A percentile compares a stretch with the other conserved stretches of the same genome.
Evolutionary conservation across 2,797 vertebrate species (phyloP).

Genomic region (Pogonophryne albipinna): DNA sequence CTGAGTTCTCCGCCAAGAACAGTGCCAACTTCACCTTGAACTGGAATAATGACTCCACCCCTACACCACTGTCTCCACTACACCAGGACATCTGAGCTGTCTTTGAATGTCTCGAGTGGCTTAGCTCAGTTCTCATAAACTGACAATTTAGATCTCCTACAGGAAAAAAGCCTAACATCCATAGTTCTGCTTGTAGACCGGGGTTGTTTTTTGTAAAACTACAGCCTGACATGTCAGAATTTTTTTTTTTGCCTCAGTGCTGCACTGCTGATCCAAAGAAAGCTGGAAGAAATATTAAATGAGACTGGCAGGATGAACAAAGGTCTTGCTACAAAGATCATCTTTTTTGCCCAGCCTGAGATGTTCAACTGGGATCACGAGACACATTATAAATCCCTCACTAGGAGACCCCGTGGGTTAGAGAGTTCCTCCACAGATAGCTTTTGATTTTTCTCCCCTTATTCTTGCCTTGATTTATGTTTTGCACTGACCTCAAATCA

Average conservation of each 20-base stretch:
- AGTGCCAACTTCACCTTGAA: slow-evolving; percentile 45
- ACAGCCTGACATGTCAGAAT: not conserved
- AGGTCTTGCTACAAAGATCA: slow-evolving; percentile 36
- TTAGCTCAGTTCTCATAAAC: slow-evolving; percentile 15
- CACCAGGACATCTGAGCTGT: slow-evolving; percentile 41
- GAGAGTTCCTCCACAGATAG: slow-evolving; percentile 28
- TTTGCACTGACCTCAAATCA: slow-evolving; percentile 34
- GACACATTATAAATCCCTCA: slow-evolving; percentile 25
- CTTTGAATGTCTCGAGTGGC: slow-evolving; percentile 8
- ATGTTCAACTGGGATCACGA: slow-evolving; percentile 22
- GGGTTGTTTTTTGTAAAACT: slow-evolving; percentile 16
- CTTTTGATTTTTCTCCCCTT: slow-evolving; percentile 35
- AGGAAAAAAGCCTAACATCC: slow-evolving; percentile 17
- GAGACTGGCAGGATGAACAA: slow-evolving; percentile 38
- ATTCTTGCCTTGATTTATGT: slow-evolving; percentile 38
- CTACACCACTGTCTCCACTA: slow-evolving; percentile 25
- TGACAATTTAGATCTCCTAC: not conserved
- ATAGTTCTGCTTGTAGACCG: slow-evolving; percentile 5
- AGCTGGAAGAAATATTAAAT: slow-evolving; percentile 31
- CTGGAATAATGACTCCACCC: slow-evolving; percentile 66
- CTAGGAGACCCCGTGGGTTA: slow-evolving; percentile 8
- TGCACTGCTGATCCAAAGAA: slow-evolving; percentile 36
- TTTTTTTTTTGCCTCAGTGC: no score
- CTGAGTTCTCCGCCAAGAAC: slow-evolving; percentile 35
- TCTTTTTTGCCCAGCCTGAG: slow-evolving; percentile 35